These are phyloP conservation scores for Nycteola revayana DNA, from an alignment of 2,888 invertebrate species.

Conservation along the genomic window DNA sequence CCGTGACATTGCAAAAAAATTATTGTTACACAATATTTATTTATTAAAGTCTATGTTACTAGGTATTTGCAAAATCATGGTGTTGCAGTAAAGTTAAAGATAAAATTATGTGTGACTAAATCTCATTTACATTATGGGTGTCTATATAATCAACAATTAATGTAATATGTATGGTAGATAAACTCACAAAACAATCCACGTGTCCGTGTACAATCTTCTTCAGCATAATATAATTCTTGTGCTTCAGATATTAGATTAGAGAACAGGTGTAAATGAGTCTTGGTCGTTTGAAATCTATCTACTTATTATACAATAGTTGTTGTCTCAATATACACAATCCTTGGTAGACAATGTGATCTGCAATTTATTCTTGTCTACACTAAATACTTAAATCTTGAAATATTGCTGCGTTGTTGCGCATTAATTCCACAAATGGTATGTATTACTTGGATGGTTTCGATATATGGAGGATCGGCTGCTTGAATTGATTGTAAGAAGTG, in stretches of 20 bases:
- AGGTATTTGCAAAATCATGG: conserved; percentile 14
- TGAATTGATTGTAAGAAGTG: conserved; percentile 1
- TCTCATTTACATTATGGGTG: conserved; percentile 37
- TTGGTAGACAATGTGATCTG: conserved; percentile 15
- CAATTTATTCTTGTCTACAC: conserved; percentile 21
- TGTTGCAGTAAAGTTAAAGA: conserved; percentile 22
- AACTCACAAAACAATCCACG: not conserved
- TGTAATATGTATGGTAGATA: conserved; percentile 15
- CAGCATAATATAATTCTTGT: conserved; percentile 28
- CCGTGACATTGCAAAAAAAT: too few relatives aligned
- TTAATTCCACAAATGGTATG: conserved; percentile 17
- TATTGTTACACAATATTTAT: too few relatives aligned
- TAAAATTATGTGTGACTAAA: conserved; percentile 27
- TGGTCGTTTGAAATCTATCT: conserved; percentile 28
- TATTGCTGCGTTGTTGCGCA: conserved; percentile 22
- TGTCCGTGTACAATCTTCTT: conserved; percentile 12
- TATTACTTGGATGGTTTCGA: conserved; percentile 14
- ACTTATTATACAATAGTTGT: conserved; percentile 1
- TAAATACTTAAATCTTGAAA: too few relatives aligned
- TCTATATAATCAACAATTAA: conserved; percentile 32
- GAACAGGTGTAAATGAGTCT: conserved; percentile 37
- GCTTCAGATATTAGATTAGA: conserved; percentile 34
- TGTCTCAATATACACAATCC: conserved; percentile 19
- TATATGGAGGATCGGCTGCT: conserved; percentile 11
- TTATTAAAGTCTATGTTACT: too few relatives aligned